Evolutionary conservation across 2,797 vertebrate genomes (phyloP).

Genomic region (Micropoecilia bifurca): DNA sequence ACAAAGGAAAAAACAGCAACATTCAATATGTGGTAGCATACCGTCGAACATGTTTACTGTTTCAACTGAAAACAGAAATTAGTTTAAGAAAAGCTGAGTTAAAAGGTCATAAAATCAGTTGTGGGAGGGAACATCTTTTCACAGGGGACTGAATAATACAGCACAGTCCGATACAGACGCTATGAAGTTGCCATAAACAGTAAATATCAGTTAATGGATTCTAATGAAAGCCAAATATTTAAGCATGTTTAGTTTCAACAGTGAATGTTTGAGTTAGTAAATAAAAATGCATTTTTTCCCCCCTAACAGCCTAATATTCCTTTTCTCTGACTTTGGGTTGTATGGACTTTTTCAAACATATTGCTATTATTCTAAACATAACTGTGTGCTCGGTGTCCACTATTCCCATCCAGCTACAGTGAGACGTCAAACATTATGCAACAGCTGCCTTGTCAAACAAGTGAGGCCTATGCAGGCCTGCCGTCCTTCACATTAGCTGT

Average conservation of each 20-base stretch:
- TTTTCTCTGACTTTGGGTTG: not conserved
- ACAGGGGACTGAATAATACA: not conserved
- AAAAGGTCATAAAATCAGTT: no score
- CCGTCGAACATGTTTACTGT: not conserved
- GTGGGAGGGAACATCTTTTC: not conserved
- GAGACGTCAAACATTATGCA: constrained; percentile 43
- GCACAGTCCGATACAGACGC: not conserved
- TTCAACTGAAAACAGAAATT: not conserved
- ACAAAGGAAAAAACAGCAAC: not conserved
- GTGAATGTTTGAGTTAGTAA: not conserved
- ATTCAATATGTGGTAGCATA: not conserved
- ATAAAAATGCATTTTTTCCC: not conserved
- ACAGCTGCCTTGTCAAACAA: constrained; percentile 53
- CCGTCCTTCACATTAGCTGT: constrained; percentile 73
- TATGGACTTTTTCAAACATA: not conserved
- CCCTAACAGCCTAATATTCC: not conserved
- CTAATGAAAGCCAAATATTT: not conserved
- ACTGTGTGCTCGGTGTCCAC: constrained; percentile 42
- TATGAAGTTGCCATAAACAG: not conserved
- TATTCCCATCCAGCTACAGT: constrained; percentile 58
- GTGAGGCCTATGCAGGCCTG: constrained; percentile 50
- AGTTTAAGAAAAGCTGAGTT: no score
- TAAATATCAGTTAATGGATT: not conserved
- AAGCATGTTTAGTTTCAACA: not conserved
- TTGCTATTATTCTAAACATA: not conserved